Evolutionary conservation across 2,888 invertebrate genomes (phyloP).

Genomic region (Ennomos quercinarius): DNA sequence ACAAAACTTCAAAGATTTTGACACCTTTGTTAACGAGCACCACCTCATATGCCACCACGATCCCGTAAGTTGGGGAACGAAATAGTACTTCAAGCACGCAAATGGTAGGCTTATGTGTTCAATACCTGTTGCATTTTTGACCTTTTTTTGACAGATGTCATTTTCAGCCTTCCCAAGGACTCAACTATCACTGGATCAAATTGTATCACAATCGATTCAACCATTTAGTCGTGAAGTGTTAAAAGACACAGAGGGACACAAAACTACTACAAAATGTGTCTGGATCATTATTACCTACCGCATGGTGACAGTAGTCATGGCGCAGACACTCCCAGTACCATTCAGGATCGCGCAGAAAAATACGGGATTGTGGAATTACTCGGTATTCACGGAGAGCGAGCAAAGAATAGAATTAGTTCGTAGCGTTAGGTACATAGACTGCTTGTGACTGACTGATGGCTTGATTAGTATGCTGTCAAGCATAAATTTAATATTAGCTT

Average conservation of each 20-base stretch:
- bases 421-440: constrained; percentile 24
- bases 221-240: background rate
- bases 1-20: too few species aligned
- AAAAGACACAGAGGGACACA: background rate
- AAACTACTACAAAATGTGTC: background rate
- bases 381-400: constrained; percentile 33
- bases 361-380: constrained; percentile 56
- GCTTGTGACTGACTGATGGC: constrained; percentile 21
- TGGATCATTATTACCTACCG: background rate
- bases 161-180: too few species aligned
- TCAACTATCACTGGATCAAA: too few species aligned
- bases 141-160: too few species aligned
- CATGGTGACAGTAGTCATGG: constrained; percentile 22
- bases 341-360: constrained; percentile 50
- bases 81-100: too few species aligned
- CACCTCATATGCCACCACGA: too few species aligned
- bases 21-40: too few species aligned
- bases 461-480: constrained; percentile 8
- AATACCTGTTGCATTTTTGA: too few species aligned
- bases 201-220: background rate
- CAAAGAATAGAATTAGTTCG: constrained; percentile 30
- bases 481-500: background rate
- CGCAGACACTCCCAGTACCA: constrained; percentile 55
- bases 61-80: too few species aligned
- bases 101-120: too few species aligned